Evolutionary conservation across 1,140 invertebrate species (phyloP).

Genomic region (Lepidurus apus): DNA sequence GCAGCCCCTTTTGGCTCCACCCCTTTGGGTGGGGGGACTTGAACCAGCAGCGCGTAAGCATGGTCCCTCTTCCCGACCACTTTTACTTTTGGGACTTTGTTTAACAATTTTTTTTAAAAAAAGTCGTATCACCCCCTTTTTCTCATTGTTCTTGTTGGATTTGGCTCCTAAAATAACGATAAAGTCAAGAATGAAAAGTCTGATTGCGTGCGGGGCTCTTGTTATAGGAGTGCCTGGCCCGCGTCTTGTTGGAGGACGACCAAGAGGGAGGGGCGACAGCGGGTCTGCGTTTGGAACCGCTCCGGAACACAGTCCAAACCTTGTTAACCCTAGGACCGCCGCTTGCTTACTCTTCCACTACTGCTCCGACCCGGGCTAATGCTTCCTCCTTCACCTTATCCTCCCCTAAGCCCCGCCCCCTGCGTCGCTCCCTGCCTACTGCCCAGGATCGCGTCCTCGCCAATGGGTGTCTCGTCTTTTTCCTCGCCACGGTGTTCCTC

Average conservation of each 20-base stretch:
- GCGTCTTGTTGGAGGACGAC: neutral
- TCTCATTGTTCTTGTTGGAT: too few species aligned
- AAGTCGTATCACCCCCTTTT: too few species aligned
- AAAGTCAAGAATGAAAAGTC: conserved; percentile 22
- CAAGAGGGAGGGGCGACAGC: conserved; percentile 24
- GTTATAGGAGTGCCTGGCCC: conserved; percentile 18
- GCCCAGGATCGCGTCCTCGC: conserved; percentile 23
- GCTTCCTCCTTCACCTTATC: neutral
- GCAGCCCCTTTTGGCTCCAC: too few species aligned
- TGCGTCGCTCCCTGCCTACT: neutral
- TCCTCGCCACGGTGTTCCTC: neutral
- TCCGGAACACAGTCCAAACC: conserved; percentile 10
- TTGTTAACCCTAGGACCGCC: conserved; percentile 10
- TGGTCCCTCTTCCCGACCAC: too few species aligned
- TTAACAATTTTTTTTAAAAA: too few species aligned
- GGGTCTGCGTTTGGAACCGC: conserved; percentile 11
- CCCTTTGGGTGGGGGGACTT: too few species aligned
- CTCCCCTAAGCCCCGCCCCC: conserved; percentile 10
- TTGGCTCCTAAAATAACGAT: neutral
- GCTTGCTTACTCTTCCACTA: conserved; percentile 25
- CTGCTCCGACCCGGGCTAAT: neutral
- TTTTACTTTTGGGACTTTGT: too few species aligned
- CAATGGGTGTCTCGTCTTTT: conserved; percentile 24
- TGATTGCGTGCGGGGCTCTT: conserved; percentile 19
- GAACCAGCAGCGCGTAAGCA: too few species aligned